A percentile compares a stretch with the other conserved stretches of the same genome.
Conservation (phyloP, 2,888 invertebrate genomes). For the Leucophora obtusa region DNA sequence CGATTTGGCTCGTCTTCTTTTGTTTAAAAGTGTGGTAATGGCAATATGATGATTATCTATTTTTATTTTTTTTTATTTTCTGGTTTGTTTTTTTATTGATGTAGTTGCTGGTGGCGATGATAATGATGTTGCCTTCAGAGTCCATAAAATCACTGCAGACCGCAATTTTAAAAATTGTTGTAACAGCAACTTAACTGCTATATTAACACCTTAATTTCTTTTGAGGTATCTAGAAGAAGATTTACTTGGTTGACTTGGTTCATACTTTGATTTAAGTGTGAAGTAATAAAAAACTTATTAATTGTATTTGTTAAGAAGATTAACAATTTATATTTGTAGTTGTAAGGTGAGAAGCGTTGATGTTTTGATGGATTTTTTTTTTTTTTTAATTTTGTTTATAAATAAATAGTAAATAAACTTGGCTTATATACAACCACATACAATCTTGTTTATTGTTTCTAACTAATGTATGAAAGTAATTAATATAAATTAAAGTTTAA, state of each 20-base stretch:
- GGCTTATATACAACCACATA: background rate
- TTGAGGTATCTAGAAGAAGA: background rate
- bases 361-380: constrained; percentile 3
- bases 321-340: background rate
- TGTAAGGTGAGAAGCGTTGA: background rate
- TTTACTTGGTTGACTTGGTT: background rate
- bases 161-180: constrained; percentile 1
- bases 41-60: constrained; percentile 24
- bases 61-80: background rate
- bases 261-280: constrained; percentile 1
- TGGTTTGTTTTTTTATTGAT: background rate
- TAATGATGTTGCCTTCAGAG: background rate
- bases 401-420: constrained; percentile 25
- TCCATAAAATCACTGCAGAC: background rate
- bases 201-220: constrained; percentile 24
- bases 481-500: constrained; percentile 32
- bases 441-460: constrained; percentile 6
- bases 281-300: constrained; percentile 4
- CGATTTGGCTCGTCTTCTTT: background rate
- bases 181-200: constrained; percentile 33
- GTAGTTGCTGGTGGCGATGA: background rate
- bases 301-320: constrained; percentile 8
- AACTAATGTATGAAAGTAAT: constrained; percentile 5
- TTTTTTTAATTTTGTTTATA: no score
- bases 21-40: constrained; percentile 29